Evolutionary conservation across 2,888 invertebrate genomes (phyloP).

Genomic region (Plebejus argus): DNA sequence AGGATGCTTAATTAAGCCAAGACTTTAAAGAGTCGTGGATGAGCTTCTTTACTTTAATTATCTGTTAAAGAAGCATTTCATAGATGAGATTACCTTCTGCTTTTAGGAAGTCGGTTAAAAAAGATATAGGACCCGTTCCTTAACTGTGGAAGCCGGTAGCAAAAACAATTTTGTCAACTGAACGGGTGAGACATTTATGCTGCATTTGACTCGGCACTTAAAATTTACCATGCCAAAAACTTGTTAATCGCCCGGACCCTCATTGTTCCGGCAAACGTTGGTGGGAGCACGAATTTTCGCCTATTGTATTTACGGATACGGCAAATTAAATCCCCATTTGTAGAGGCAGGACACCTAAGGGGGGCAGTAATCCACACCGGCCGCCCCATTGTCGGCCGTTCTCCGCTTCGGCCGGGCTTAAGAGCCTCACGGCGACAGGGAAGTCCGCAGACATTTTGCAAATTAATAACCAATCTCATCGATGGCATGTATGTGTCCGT

Average conservation of each 20-base stretch:
- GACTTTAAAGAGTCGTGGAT: background rate
- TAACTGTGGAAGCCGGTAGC: background rate
- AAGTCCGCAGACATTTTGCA: conserved; percentile 60
- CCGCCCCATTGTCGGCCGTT: conserved; percentile 64
- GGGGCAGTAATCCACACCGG: conserved; percentile 65
- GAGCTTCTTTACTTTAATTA: background rate
- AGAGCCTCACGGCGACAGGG: conserved; percentile 54
- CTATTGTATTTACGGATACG: conserved; percentile 70
- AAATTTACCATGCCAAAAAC: conserved; percentile 42
- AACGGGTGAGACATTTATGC: conserved; percentile 16
- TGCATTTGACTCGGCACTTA: conserved; percentile 34
- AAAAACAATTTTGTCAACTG: background rate
- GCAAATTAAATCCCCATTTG: conserved; percentile 75
- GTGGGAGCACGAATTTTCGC: conserved; percentile 57
- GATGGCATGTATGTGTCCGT: conserved; percentile 34
- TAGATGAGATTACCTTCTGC: background rate
- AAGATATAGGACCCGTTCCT: background rate
- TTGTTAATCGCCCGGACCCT: conserved; percentile 45
- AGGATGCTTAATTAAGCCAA: background rate
- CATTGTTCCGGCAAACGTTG: conserved; percentile 49
- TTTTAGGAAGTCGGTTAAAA: background rate
- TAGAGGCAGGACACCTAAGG: conserved; percentile 58
- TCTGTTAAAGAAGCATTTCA: background rate
- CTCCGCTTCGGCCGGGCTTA: conserved; percentile 62
- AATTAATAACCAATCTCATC: conserved; percentile 68